A percentile compares a stretch with the other conserved stretches of the same genome.
Evolutionary conservation across 1,140 invertebrate genomes (phyloP).

Genomic region (Conus betulinus): DNA sequence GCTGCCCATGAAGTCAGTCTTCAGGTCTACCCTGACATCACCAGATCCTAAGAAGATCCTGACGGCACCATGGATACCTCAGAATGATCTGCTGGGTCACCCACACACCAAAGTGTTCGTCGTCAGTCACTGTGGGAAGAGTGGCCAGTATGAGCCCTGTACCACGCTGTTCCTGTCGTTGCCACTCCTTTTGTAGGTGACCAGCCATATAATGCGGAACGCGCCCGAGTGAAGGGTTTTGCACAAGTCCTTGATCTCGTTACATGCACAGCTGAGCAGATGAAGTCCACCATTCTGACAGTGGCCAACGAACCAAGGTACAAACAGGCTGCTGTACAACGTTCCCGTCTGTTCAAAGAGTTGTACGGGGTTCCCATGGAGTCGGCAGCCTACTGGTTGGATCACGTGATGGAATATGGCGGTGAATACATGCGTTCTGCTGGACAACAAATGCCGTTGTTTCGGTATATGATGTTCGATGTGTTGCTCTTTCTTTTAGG

Average conservation of each 20-base stretch:
- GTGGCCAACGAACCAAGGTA: conserved; percentile 42
- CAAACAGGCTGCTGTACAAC: conserved; percentile 47
- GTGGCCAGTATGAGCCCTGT: conserved; percentile 84
- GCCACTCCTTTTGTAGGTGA: conserved; percentile 85
- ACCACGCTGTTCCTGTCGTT: conserved; percentile 85
- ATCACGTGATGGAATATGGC: conserved; percentile 61
- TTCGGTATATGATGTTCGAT: conserved; percentile 56
- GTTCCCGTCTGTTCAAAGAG: conserved; percentile 47
- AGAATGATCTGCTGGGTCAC: conserved; percentile 86
- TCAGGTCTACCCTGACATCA: conserved; percentile 23
- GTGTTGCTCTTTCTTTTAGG: conserved; percentile 20
- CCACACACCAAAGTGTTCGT: conserved; percentile 79
- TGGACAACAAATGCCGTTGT: conserved; percentile 47
- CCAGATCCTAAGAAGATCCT: conserved; percentile 81
- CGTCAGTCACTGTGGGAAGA: conserved; percentile 84
- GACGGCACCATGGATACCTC: conserved; percentile 86
- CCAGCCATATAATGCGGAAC: conserved; percentile 77
- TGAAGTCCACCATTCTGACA: conserved; percentile 55
- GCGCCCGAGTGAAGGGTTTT: conserved; percentile 67
- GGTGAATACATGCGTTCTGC: conserved; percentile 52
- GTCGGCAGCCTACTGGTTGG: conserved; percentile 49
- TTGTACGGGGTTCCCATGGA: conserved; percentile 39
- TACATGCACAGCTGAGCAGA: conserved; percentile 45
- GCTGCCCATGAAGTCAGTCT: conserved; percentile 31
- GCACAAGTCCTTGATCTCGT: conserved; percentile 57